Evolutionary conservation across 1,140 invertebrate species (phyloP).

Genomic region (Drosophila bocki): DNA sequence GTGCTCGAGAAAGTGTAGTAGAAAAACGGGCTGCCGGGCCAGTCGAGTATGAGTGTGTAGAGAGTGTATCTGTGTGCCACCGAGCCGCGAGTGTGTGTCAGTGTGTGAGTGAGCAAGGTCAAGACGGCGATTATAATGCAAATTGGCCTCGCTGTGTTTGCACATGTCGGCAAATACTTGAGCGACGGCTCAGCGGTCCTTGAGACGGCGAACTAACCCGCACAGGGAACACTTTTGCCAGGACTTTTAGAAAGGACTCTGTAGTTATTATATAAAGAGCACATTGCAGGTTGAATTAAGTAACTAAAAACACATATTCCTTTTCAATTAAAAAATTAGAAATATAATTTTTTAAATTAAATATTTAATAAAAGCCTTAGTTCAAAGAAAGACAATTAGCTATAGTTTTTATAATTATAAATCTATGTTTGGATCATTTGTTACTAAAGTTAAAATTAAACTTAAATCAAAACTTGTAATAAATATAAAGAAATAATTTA

Average conservation of each 20-base stretch:
- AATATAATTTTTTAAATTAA: background rate
- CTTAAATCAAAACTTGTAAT: too few relatives aligned
- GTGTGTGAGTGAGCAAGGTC: slow-evolving; percentile 55
- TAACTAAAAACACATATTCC: background rate
- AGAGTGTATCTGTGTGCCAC: slow-evolving; percentile 19
- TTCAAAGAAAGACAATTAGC: too few relatives aligned
- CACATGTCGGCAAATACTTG: slow-evolving; percentile 75
- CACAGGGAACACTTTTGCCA: slow-evolving; percentile 17
- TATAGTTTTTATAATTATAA: background rate
- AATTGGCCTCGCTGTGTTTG: slow-evolving; percentile 76
- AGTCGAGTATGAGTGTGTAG: slow-evolving; percentile 1
- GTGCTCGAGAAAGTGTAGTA: slow-evolving; percentile 81
- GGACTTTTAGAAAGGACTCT: background rate
- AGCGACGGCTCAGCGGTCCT: slow-evolving; percentile 53
- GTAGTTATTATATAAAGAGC: background rate
- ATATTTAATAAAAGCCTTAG: too few relatives aligned
- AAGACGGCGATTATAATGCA: slow-evolving; percentile 78
- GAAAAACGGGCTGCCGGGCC: slow-evolving; percentile 62
- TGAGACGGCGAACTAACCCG: slow-evolving; percentile 51
- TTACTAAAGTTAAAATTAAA: background rate
- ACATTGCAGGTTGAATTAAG: background rate
- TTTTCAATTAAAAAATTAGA: background rate
- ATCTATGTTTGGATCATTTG: background rate
- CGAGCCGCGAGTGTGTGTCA: background rate
- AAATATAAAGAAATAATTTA: too few relatives aligned